Base-by-base conservation (phyloP, 2,113 vertebrate species). In the Leptodactylus fuscus region DNA sequence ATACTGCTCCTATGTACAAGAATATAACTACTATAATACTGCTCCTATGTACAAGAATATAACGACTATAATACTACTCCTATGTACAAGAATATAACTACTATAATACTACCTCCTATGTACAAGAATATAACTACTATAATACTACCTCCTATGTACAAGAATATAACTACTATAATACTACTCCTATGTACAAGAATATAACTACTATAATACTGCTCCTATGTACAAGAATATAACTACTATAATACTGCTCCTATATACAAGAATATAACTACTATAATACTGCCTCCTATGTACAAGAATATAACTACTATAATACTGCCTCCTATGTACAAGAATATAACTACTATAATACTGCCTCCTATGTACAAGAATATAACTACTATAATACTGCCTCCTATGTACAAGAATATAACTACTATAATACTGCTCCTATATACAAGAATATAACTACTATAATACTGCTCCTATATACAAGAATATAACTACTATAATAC, bases 1-100 rank as follows among this genome's bases (percentile, higher is more conserved):
- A 29, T 62, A 29, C 24, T 62, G 24, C 4, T 24, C 24, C 9
- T 62, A 62, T 62, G 8, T 62, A 62, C 58, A 62, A 27, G 15
- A 62, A 62, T 62, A 62, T 62, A 62, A 62, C 58, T 62, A 62
- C 58, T 62, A 62, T 62, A 62, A 62, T 62, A 62, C 58, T 62
- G 58, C 58, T 11, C 12, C 58, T 62, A 62, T 62, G 8, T 62
- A 62, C 58, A 62, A 62, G 58, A 62, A 62, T 62, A 62, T 29
- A 62, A 62, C 58, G 27, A 62, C 58, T 62, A 62, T 62, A 62
- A 62, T 62, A 62, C 24, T 62, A 24, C 58, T 15, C 58, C 58
- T 29, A 62, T 62, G 3, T 62, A 62, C 58, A 62, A 29, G 58
- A 62, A 62, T 62, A 62, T 62, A 62, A 62, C 58, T 62, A 62